phyloP scores from a whole-genome alignment of 2,113 vertebrate species.

The Oncorhynchus nerka region DNA sequence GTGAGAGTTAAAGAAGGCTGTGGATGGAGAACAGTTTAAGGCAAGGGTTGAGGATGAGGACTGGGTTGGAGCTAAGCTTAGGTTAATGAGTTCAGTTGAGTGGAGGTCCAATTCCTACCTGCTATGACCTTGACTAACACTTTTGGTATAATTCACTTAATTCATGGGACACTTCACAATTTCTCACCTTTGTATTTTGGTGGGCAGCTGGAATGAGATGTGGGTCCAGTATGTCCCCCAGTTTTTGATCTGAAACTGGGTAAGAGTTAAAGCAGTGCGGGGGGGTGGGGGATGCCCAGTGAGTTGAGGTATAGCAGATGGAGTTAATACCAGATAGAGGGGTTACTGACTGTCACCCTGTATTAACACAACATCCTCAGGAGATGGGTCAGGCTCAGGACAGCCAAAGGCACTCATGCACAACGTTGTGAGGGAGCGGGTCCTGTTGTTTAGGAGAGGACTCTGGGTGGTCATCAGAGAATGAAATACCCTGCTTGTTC shows the following conservation, averaged over 20 bases:
- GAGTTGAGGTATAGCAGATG: slow-evolving; percentile 38
- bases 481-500: slow-evolving; percentile 16
- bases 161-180: neutral
- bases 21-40: slow-evolving; percentile 23
- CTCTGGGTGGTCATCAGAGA: slow-evolving; percentile 9
- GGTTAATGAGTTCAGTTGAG: neutral
- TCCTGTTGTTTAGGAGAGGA: slow-evolving; percentile 17
- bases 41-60: slow-evolving; percentile 39
- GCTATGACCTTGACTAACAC: neutral
- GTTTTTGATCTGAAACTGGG: neutral
- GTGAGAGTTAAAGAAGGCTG: neutral
- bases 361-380: slow-evolving; percentile 48
- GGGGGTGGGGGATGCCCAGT: neutral
- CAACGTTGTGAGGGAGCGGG: neutral
- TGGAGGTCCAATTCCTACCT: neutral
- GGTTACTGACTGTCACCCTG: slow-evolving; percentile 44
- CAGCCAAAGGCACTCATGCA: slow-evolving; percentile 10
- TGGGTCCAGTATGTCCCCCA: neutral
- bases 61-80: slow-evolving; percentile 13
- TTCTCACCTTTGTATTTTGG: neutral
- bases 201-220: slow-evolving; percentile 4
- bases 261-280: neutral
- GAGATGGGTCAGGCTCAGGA: slow-evolving; percentile 20
- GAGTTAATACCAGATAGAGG: slow-evolving; percentile 11
- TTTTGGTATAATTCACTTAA: neutral